Evolutionary conservation across 2,797 vertebrate species (phyloP).

Genomic region (Eulemur mongoz): DNA sequence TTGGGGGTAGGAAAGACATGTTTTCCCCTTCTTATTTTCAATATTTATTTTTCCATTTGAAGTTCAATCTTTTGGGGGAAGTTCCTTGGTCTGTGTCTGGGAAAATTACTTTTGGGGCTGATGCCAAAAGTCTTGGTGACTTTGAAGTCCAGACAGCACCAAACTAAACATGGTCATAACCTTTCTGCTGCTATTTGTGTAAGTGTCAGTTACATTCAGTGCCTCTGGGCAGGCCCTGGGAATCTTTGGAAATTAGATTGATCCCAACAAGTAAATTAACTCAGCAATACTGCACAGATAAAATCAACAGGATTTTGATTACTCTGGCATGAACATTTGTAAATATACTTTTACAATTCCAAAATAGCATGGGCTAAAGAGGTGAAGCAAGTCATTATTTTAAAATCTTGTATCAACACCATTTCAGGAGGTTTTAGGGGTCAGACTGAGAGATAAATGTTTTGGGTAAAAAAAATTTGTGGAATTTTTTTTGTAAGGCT

Average conservation of each 20-base stretch:
- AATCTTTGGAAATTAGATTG: constrained; percentile 22
- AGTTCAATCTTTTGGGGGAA: constrained; percentile 35
- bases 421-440: neutral
- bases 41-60: constrained; percentile 40
- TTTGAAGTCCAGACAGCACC: constrained; percentile 67
- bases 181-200: neutral
- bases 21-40: neutral
- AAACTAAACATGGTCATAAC: neutral
- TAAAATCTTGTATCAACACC: neutral
- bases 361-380: neutral
- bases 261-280: neutral
- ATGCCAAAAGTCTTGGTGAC: constrained; percentile 68
- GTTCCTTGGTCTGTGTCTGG: constrained; percentile 56
- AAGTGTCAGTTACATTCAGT: neutral
- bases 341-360: neutral
- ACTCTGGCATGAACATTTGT: neutral
- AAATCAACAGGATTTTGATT: neutral
- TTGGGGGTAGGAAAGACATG: neutral
- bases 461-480: neutral
- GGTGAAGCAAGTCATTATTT: neutral
- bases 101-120: constrained; percentile 69
- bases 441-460: neutral
- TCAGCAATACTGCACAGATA: neutral
- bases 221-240: neutral
- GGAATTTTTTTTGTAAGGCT: neutral